Percentiles rank a stretch among this genome's conserved stretches.
These are phyloP conservation scores for Rhimphoctona megacephalus DNA, from an alignment of 2,888 invertebrate genomes.

Conservation along the genomic window DNA sequence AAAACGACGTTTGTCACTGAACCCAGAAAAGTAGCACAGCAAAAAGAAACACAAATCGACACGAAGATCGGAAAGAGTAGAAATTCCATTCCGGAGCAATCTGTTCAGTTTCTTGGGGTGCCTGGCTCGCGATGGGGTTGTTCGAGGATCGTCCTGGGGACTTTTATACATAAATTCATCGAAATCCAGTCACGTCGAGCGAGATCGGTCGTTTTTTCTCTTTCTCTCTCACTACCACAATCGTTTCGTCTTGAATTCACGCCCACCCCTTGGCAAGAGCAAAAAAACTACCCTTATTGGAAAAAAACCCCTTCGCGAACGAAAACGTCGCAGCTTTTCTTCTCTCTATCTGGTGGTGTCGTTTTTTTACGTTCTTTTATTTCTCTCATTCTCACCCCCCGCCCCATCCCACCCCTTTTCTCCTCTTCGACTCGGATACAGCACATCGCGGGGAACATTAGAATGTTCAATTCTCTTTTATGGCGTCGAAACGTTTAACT, in stretches of 20 bases:
- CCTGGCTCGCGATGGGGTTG: conserved; percentile 2
- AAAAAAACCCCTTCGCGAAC: conserved; percentile 4
- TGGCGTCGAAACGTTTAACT: conserved; percentile 72
- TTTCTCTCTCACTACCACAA: conserved; percentile 8
- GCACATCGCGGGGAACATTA: conserved; percentile 61
- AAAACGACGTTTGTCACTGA: conserved; percentile 49
- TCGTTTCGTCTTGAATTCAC: conserved; percentile 7
- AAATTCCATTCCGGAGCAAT: conserved; percentile 46
- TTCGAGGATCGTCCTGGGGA: conserved; percentile 36
- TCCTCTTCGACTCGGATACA: neutral
- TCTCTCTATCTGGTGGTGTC: conserved; percentile 25
- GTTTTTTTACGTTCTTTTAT: conserved; percentile 7
- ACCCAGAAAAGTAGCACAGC: conserved; percentile 33
- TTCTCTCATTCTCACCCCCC: conserved; percentile 16
- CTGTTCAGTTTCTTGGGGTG: conserved; percentile 25
- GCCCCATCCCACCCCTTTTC: neutral
- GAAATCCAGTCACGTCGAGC: conserved; percentile 67
- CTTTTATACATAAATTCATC: conserved; percentile 69
- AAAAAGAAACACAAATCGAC: neutral
- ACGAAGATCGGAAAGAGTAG: conserved; percentile 28
- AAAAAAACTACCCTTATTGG: conserved; percentile 33
- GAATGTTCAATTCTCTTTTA: conserved; percentile 73
- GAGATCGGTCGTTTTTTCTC: conserved; percentile 51
- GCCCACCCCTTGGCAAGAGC: conserved; percentile 22
- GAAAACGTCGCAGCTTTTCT: conserved; percentile 26